Evolutionary conservation across 2,888 invertebrate species (phyloP).

Genomic region (Tinea trinotella): DNA sequence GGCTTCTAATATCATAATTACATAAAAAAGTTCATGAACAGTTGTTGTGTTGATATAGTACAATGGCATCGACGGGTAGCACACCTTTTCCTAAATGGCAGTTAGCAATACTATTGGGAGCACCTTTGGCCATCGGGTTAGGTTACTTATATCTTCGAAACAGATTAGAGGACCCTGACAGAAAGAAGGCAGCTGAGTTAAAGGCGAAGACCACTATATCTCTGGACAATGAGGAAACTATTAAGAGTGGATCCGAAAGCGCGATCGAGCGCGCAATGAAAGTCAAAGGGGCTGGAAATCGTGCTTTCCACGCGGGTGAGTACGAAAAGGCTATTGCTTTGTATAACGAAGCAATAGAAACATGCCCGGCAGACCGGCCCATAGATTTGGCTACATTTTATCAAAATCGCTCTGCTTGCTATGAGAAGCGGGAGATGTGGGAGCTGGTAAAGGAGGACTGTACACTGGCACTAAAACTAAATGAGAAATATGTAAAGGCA

Average conservation of each 20-base stretch:
- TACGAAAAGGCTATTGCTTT: conserved; percentile 91
- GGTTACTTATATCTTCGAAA: conserved; percentile 83
- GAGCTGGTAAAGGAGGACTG: conserved; percentile 90
- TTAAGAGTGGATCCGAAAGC: conserved; percentile 56
- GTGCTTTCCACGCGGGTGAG: conserved; percentile 86
- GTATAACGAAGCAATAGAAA: conserved; percentile 94
- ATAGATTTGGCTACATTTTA: conserved; percentile 91
- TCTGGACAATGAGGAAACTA: conserved; percentile 71
- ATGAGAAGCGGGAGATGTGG: conserved; percentile 91
- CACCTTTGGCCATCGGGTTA: conserved; percentile 86
- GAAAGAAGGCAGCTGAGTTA: conserved; percentile 63
- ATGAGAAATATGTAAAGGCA: conserved; percentile 91
- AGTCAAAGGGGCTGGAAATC: conserved; percentile 91
- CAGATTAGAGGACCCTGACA: conserved; percentile 66
- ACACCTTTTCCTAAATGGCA: conserved; percentile 87
- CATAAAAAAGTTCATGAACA: conserved; percentile 46
- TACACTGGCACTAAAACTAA: conserved; percentile 84
- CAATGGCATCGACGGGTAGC: conserved; percentile 67
- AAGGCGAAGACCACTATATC: conserved; percentile 74
- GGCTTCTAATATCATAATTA: conserved; percentile 40
- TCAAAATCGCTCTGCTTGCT: conserved; percentile 96
- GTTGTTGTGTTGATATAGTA: conserved; percentile 31
- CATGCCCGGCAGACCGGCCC: conserved; percentile 82
- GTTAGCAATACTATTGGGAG: conserved; percentile 85
- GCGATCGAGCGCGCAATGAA: conserved; percentile 82